These are phyloP conservation scores for Eupithecia inturbata DNA, from an alignment of 2,888 invertebrate species.

Conservation along the genomic window DNA sequence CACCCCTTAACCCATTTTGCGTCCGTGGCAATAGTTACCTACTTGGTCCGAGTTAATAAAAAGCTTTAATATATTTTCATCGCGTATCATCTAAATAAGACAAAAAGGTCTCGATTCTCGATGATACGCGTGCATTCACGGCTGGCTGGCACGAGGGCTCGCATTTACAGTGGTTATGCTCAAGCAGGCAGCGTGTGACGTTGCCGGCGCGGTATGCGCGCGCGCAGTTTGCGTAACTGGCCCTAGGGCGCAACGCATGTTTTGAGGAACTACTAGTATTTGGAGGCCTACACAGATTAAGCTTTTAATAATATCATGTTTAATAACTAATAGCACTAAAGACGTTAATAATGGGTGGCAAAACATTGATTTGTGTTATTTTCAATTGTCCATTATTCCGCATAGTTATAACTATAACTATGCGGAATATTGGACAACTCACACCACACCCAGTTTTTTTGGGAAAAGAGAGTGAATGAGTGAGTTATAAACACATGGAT, in stretches of 20 bases:
- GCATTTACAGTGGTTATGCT: background rate
- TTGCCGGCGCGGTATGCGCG: slow-evolving; percentile 44
- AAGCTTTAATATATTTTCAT: background rate
- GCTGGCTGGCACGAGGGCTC: background rate
- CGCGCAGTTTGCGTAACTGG: slow-evolving; percentile 37
- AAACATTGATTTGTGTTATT: no score
- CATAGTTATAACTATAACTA: no score
- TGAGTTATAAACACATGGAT: no score
- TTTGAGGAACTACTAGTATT: background rate
- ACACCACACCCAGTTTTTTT: no score
- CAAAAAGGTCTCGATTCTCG: background rate
- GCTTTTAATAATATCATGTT: background rate
- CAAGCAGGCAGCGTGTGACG: slow-evolving; percentile 37
- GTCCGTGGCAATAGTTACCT: no score
- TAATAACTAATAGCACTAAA: no score
- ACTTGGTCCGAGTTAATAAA: no score
- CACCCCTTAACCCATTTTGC: no score
- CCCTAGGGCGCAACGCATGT: background rate
- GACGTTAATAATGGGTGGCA: no score
- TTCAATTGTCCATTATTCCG: no score
- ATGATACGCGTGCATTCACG: background rate
- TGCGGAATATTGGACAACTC: no score
- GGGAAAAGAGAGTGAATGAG: no score
- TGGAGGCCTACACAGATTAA: background rate
- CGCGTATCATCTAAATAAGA: background rate